Conservation (phyloP, 1,140 invertebrate genomes). For the Drosophila grimshawi region DNA sequence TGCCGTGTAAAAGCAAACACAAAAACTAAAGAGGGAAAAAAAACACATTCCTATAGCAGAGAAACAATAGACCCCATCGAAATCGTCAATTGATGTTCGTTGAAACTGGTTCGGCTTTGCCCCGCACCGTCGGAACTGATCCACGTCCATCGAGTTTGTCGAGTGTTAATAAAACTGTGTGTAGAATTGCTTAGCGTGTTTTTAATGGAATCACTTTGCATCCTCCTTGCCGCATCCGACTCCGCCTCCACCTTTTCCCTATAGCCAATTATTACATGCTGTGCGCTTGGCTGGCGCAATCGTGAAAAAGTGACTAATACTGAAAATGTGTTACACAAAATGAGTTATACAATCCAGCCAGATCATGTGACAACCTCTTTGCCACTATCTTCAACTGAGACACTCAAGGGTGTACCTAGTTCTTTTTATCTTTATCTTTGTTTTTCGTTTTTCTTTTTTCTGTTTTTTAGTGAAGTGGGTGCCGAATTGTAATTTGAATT, state of each 20-base stretch:
- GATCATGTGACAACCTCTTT: background rate
- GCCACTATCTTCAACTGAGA: background rate
- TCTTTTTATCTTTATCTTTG: background rate
- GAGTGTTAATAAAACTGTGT: conserved; percentile 71
- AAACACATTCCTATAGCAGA: background rate
- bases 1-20: background rate
- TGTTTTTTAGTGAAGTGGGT: no score
- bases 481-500: no score
- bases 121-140: background rate
- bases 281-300: background rate
- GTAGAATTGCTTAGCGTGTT: conserved; percentile 61
- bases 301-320: background rate
- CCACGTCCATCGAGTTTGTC: background rate
- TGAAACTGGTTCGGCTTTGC: conserved; percentile 29
- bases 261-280: conserved; percentile 14
- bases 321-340: conserved; percentile 20
- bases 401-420: background rate
- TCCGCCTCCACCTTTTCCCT: background rate
- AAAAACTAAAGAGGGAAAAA: background rate
- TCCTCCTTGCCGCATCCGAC: background rate
- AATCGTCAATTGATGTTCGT: conserved; percentile 10
- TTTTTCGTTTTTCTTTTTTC: no score
- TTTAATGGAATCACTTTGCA: conserved; percentile 22
- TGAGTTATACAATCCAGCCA: background rate
- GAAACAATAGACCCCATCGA: conserved; percentile 9